Percentiles rank a stretch among this genome's conserved stretches.
Conservation (phyloP, 2,113 vertebrate species). For the Crocuta crocuta region DNA sequence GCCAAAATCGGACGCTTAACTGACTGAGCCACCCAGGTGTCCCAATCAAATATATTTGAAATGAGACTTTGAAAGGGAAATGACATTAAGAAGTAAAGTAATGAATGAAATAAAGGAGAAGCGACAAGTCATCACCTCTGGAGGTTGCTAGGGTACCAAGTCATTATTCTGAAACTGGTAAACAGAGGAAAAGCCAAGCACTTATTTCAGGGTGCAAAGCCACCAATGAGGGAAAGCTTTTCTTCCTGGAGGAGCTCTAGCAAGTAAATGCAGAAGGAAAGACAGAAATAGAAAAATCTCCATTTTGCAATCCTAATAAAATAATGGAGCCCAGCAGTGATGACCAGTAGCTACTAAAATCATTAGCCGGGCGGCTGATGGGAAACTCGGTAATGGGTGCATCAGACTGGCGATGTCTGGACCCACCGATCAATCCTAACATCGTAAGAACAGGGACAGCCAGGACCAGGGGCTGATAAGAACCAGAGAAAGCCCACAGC, state of each 20-base stretch:
- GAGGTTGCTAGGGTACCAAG: background rate
- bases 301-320: background rate
- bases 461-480: background rate
- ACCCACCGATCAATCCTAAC: background rate
- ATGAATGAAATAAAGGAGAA: background rate
- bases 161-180: background rate
- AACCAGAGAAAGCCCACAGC: background rate
- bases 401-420: background rate
- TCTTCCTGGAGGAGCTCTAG: background rate
- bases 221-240: background rate
- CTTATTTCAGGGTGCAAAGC: background rate
- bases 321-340: slow-evolving; percentile 1
- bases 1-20: too few relatives aligned
- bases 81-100: background rate
- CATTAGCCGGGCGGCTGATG: background rate
- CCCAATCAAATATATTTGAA: background rate
- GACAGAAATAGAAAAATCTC: background rate
- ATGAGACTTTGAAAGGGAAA: background rate
- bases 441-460: background rate
- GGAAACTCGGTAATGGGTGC: background rate
- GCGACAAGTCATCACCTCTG: background rate
- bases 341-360: background rate
- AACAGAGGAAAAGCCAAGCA: background rate
- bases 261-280: background rate
- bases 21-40: too few relatives aligned